Evolutionary conservation across 2,888 invertebrate genomes (phyloP).

Genomic region (Ganaspis brasiliensis): DNA sequence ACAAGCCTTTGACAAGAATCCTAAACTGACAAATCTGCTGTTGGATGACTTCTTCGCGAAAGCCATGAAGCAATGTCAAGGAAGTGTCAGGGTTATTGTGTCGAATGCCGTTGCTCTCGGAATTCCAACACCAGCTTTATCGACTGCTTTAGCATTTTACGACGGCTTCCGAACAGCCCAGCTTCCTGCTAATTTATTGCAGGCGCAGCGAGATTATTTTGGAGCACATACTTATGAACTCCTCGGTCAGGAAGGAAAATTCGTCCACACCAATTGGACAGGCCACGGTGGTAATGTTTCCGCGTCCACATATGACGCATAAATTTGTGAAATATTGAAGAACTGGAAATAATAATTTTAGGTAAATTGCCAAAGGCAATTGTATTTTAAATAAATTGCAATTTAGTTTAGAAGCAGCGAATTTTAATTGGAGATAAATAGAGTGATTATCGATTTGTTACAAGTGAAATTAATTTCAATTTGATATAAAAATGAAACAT

Average conservation of each 20-base stretch:
- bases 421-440: too few relatives aligned
- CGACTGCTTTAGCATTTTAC: conserved; percentile 97
- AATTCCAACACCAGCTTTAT: conserved; percentile 96
- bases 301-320: conserved; percentile 94
- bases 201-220: conserved; percentile 99
- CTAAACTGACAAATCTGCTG: conserved; percentile 91
- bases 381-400: neutral
- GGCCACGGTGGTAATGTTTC: conserved; percentile 98
- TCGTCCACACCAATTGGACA: conserved; percentile 99
- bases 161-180: conserved; percentile 95
- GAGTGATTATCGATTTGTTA: too few relatives aligned
- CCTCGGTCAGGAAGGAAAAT: conserved; percentile 91
- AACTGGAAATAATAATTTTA: neutral
- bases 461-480: too few relatives aligned
- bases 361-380: neutral
- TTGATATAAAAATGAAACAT: too few relatives aligned
- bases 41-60: conserved; percentile 96
- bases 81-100: conserved; percentile 93
- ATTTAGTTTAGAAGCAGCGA: too few relatives aligned
- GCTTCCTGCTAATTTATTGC: conserved; percentile 97
- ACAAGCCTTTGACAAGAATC: conserved; percentile 94
- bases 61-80: conserved; percentile 91
- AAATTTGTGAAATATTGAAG: conserved; percentile 61
- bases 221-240: conserved; percentile 99
- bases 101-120: conserved; percentile 87